Evolutionary conservation across 2,888 invertebrate species (phyloP), one percentile per base, ranked within the genome.

Genomic region (Orthosia cruda): DNA sequence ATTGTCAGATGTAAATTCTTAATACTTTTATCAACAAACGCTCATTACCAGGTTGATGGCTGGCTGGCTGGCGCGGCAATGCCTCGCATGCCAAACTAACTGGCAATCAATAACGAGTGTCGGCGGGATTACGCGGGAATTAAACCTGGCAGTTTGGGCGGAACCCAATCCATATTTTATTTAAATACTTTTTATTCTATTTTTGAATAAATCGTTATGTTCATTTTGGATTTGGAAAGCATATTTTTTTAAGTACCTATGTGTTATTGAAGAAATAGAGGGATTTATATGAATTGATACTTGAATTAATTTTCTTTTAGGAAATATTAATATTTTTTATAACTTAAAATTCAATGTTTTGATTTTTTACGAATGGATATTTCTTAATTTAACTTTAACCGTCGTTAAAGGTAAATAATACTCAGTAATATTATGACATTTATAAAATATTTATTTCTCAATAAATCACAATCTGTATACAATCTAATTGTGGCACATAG

Each of bases 371-470:
- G 32, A 32, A 40, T 40, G 9, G 9, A 40, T n/a, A 5, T 23
- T 16, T 40, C 5, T 58, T 16, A 7, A 7, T n/a, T 55, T 20
- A 9, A 16, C 4, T 9, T 40, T 20, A 20, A 45, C 18, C 7
- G 9, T 50, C 9, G 26, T 4, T 45, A 0, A 13, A 32, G 26
- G 20, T 18, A 20, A 76, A 64, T 32, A 76, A 79, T 81, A 72
- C 62, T 69, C 74, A 65, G 5, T 58, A 15, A 32, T 74, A 72
- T 77, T 83, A 88, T 81, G 92, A 96, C 96, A 95, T 96, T 96
- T 95, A 96, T 96, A 96, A 96, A 96, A 96, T 95, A 95, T 95
- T 94, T 95, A 95, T 95, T 95, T 93, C 80, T 87, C 91, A 94
- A 95, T 95, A 95, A 95, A 95, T 95, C 94, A 95, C 95, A 94